Percentiles rank a stretch among this genome's conserved stretches.
These are phyloP conservation scores for Drosophila sordidapex DNA, from an alignment of 2,888 invertebrate species.

Conservation along the genomic window DNA sequence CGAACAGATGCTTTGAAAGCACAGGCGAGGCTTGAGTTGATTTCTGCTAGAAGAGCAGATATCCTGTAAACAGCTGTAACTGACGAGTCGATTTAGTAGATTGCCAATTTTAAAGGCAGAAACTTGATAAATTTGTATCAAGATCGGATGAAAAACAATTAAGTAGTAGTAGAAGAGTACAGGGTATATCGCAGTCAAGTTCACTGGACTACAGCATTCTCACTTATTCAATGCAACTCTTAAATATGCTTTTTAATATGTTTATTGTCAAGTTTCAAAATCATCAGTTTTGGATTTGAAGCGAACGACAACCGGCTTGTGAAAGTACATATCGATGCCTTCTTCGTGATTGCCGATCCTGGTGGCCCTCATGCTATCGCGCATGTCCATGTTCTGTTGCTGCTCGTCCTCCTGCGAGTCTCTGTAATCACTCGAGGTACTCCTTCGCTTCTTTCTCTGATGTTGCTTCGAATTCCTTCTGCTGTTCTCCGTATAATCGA, in stretches of 20 bases:
- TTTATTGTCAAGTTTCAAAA: not conserved
- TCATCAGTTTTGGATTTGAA: not conserved
- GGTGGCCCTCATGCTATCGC: slow-evolving; percentile 4
- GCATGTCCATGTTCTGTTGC: too few relatives aligned
- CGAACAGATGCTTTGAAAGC: not conserved
- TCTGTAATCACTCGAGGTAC: too few relatives aligned
- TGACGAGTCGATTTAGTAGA: not conserved
- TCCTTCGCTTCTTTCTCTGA: not conserved
- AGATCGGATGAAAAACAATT: not conserved
- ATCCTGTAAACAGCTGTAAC: not conserved
- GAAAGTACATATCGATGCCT: slow-evolving; percentile 1
- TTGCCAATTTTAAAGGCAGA: not conserved
- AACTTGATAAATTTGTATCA: not conserved
- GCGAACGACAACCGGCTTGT: slow-evolving; percentile 24
- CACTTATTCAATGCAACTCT: not conserved
- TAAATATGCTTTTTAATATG: not conserved
- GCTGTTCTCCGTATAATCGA: not conserved
- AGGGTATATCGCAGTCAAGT: not conserved
- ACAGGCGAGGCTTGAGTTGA: not conserved
- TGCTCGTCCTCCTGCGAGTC: not conserved
- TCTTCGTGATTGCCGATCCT: slow-evolving; percentile 5
- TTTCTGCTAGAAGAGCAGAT: not conserved
- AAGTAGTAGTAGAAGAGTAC: not conserved
- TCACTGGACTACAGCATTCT: not conserved
- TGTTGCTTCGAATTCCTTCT: not conserved